A percentile compares a stretch with the other conserved stretches of the same genome.
Conservation (phyloP, 2,888 invertebrate genomes). For the Seira ritae region DNA sequence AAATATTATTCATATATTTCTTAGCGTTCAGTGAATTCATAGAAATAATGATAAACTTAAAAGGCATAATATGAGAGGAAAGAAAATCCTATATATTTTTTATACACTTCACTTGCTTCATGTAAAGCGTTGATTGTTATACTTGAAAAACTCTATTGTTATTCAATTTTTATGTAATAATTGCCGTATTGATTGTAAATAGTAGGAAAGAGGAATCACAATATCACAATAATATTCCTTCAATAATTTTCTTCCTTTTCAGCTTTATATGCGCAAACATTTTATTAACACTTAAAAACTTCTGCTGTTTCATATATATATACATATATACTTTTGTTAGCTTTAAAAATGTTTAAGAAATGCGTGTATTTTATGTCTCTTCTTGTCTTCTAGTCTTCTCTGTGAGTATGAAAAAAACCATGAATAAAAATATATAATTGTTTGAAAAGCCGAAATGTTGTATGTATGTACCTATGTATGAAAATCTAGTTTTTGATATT, state of each 20-base stretch:
- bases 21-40: too few relatives aligned
- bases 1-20: too few relatives aligned
- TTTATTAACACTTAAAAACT: too few relatives aligned
- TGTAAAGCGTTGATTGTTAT: slow-evolving; percentile 7
- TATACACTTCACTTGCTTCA: background rate
- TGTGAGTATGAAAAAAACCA: slow-evolving; percentile 4
- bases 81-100: too few relatives aligned
- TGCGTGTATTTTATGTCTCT: slow-evolving; percentile 10
- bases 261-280: background rate
- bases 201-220: background rate
- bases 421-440: slow-evolving; percentile 18
- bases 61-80: too few relatives aligned
- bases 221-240: background rate
- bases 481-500: too few relatives aligned
- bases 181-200: slow-evolving; percentile 13
- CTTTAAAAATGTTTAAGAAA: background rate
- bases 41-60: too few relatives aligned
- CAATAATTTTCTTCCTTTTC: background rate
- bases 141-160: slow-evolving; percentile 16
- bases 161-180: slow-evolving; percentile 8
- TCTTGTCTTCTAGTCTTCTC: background rate
- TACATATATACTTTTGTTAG: too few relatives aligned
- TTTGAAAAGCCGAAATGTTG: slow-evolving; percentile 5
- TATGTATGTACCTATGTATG: too few relatives aligned
- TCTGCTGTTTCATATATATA: too few relatives aligned